Evolutionary conservation across 2,113 vertebrate species (phyloP).

Genomic region (Peromyscus leucopus): DNA sequence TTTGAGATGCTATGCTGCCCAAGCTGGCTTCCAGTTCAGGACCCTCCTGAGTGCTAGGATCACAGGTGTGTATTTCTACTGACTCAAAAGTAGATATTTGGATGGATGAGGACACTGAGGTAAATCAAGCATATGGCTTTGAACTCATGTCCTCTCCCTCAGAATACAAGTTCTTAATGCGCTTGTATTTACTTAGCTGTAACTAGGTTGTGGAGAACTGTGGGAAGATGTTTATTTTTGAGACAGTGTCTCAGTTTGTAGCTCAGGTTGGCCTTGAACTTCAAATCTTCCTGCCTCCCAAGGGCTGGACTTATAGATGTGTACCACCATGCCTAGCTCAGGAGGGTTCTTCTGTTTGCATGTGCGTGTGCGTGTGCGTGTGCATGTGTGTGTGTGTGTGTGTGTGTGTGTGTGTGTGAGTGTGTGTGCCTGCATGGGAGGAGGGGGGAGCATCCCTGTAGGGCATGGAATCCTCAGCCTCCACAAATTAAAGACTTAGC

Average conservation of each 20-base stretch:
- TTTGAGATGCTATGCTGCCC: neutral
- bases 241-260: neutral
- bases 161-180: neutral
- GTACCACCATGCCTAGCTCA: neutral
- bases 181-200: neutral
- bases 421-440: accelerated
- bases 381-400: neutral
- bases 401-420: neutral
- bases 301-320: neutral
- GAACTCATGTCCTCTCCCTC: neutral
- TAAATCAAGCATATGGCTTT: neutral
- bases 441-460: neutral
- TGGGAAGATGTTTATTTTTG: neutral
- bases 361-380: neutral
- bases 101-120: neutral
- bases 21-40: neutral
- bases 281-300: neutral
- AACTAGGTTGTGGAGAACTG: neutral
- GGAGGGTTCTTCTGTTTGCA: neutral
- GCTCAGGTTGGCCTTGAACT: neutral
- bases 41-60: neutral
- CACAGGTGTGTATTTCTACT: neutral
- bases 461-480: neutral
- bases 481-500: neutral
- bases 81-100: neutral